Conservation (phyloP, 2,113 vertebrate species). For the Apteryx owenii region DNA sequence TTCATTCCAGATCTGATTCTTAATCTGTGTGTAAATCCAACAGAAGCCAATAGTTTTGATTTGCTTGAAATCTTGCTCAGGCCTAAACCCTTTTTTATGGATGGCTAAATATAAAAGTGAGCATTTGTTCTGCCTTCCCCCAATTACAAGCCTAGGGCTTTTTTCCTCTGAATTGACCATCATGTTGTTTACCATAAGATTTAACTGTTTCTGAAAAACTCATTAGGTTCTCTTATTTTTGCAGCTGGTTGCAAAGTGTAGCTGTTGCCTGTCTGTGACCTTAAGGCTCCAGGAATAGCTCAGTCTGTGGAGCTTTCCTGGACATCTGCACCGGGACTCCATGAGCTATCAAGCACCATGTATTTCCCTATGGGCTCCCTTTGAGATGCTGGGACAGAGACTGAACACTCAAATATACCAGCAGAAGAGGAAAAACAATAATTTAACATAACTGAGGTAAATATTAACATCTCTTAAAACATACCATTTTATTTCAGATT, state of each 20-base stretch:
- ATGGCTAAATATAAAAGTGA: not conserved
- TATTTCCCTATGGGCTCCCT: not conserved
- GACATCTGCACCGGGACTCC: not conserved
- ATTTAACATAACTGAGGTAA: not conserved
- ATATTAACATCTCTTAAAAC: not conserved
- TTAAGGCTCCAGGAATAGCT: not conserved
- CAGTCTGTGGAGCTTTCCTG: not conserved
- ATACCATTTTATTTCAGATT: not conserved
- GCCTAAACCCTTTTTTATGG: not conserved
- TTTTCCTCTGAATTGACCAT: not conserved
- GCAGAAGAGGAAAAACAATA: not conserved
- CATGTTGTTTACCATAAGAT: not conserved
- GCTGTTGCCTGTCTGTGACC: not conserved
- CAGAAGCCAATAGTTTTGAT: not conserved
- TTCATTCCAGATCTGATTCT: not conserved
- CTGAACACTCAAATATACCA: not conserved
- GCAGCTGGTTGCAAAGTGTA: not conserved
- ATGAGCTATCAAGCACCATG: not conserved
- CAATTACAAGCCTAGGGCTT: not conserved
- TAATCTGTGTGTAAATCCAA: not conserved
- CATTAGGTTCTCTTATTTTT: not conserved
- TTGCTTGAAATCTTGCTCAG: not conserved
- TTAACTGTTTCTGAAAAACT: not conserved
- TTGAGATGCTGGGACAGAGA: not conserved
- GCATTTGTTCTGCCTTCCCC: not conserved